phyloP scores from a whole-genome alignment of 1,140 invertebrate genomes.

The Nautilus pompilius region DNA sequence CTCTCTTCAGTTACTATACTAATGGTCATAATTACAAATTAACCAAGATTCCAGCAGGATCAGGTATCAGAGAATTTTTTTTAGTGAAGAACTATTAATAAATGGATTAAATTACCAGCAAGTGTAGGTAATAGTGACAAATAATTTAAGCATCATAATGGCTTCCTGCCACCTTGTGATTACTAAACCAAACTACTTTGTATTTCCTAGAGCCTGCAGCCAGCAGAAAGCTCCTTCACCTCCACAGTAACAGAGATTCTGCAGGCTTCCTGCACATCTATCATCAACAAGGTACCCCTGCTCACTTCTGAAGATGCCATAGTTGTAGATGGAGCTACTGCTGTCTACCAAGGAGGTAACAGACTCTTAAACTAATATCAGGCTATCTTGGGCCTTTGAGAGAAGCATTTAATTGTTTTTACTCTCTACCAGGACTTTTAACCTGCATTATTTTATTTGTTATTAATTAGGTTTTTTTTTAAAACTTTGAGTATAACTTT shows the following conservation, averaged over 20 bases:
- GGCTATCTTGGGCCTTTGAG: background rate
- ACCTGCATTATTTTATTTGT: background rate
- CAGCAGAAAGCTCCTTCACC: constrained; percentile 19
- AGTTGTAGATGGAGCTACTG: constrained; percentile 18
- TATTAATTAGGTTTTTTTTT: background rate
- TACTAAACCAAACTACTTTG: background rate
- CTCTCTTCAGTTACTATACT: too few relatives aligned
- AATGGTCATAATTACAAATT: constrained; percentile 22
- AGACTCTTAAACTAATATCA: background rate
- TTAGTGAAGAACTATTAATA: background rate
- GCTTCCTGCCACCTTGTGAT: background rate
- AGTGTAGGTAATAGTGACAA: background rate
- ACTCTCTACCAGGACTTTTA: background rate
- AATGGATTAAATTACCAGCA: background rate
- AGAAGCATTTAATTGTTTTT: background rate
- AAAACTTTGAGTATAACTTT: too few relatives aligned
- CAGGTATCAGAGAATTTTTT: background rate
- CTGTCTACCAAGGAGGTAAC: constrained; percentile 21
- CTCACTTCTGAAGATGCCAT: constrained; percentile 22
- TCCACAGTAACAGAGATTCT: constrained; percentile 37
- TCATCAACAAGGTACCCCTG: constrained; percentile 14
- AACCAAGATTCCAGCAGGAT: constrained; percentile 7
- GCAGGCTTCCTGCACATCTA: constrained; percentile 24
- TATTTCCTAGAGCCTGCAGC: constrained; percentile 24
- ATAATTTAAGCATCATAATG: background rate